Percentiles rank a stretch among this genome's conserved stretches.
These are phyloP conservation scores for Platorchestia sp. DNA, from an alignment of 1,140 invertebrate species.

Conservation along the genomic window DNA sequence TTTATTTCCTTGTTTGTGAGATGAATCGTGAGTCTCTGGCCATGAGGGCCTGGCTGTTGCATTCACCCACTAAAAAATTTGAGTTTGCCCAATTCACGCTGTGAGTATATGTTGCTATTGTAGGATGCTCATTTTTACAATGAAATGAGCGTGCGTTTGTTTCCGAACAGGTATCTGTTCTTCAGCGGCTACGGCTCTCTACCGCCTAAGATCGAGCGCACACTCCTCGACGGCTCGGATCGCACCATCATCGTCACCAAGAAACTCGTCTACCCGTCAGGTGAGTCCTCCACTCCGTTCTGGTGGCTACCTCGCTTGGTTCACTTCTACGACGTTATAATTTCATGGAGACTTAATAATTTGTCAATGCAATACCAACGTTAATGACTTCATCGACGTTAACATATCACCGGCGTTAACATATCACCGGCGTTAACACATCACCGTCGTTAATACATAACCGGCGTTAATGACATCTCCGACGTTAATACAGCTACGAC, in stretches of 20 bases:
- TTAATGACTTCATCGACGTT: too few species aligned
- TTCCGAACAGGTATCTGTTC: constrained; percentile 77
- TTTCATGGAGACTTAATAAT: too few species aligned
- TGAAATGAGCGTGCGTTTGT: not conserved
- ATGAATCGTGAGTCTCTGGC: not conserved
- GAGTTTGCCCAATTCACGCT: not conserved
- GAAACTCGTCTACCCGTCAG: constrained; percentile 81
- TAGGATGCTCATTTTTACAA: not conserved
- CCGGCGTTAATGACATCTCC: too few species aligned
- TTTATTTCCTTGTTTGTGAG: not conserved
- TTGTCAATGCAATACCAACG: too few species aligned
- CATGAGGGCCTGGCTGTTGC: not conserved
- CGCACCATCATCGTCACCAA: constrained; percentile 73
- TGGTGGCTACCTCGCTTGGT: constrained; percentile 14
- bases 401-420: too few species aligned
- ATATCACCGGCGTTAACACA: too few species aligned
- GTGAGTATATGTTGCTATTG: not conserved
- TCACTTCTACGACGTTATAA: too few species aligned
- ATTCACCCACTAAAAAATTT: not conserved
- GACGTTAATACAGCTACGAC: too few species aligned
- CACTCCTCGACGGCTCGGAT: constrained; percentile 76
- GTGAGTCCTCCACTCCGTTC: not conserved
- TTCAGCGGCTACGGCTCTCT: constrained; percentile 82
- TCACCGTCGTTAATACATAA: too few species aligned
- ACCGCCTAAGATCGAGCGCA: constrained; percentile 77